Evolutionary conservation across 2,113 vertebrate genomes (phyloP).

Genomic region (Mustelus asterias): DNA sequence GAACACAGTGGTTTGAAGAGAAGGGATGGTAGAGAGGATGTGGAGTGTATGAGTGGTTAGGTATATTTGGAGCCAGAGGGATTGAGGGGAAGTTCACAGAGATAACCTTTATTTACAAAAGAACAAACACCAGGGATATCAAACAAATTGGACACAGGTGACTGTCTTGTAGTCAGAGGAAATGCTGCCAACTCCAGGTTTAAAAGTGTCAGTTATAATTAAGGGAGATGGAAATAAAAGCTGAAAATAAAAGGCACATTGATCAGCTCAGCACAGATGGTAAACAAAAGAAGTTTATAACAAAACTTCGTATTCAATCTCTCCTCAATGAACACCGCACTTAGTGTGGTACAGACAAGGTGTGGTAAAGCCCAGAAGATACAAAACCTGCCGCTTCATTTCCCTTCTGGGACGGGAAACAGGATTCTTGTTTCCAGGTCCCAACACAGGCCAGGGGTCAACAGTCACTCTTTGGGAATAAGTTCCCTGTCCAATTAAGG

Average conservation of each 20-base stretch:
- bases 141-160: no score
- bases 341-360: neutral
- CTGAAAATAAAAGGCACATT: neutral
- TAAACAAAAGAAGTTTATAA: neutral
- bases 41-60: neutral
- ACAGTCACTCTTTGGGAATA: no score
- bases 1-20: neutral
- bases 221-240: neutral
- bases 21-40: neutral
- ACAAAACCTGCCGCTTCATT: no score
- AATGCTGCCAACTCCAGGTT: neutral
- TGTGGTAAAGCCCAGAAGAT: neutral
- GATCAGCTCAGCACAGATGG: neutral
- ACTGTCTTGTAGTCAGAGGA: neutral
- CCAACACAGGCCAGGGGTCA: no score
- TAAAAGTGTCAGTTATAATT: neutral
- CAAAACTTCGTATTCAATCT: neutral
- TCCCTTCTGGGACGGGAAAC: no score
- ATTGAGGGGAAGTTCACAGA: neutral
- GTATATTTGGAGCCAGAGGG: neutral
- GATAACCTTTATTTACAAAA: neutral
- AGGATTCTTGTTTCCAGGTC: no score
- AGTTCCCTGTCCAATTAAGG: no score
- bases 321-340: neutral
- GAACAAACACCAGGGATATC: neutral